Evolutionary conservation across 2,113 vertebrate genomes (phyloP), one percentile per base, ranked within the genome.

Genomic region (Phrynocephalus versicolor): DNA sequence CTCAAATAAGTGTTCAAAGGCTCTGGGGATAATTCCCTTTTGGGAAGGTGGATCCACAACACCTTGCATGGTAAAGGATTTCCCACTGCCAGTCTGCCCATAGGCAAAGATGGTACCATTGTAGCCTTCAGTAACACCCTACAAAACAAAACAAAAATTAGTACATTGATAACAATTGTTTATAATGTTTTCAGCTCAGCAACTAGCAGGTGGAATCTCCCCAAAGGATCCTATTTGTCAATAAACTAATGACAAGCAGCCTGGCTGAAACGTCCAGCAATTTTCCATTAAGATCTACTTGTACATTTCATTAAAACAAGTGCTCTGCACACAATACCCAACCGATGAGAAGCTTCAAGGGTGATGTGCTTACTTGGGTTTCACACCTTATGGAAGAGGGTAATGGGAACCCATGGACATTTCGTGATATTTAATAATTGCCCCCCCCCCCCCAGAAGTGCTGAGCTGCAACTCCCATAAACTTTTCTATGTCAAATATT

Each of bases 41-140:
- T 97, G 97, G 2, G 93, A 67, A 8, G 96, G 81, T 0, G 97
- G 97, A 39, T 97, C 94, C 0, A 82, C 14, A 39, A 96, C 92
- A 10, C 98, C 98, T 93, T 98, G 97, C 98, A 98, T 98, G 90
- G 97, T 98, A 91, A 98, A 98, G 3, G 98, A 98, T 79, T 99
- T 98, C 18, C 98, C 97, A 0, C 98, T 98, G 92, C 98, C 98
- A 1, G 97, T 98, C 94, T 99, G 98, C 81, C 98, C 96, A 0
- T 97, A 98, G 35, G 97, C 98, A 94, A 98, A 98, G 85, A 98
- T 97, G n/a, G 97, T 98, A 60, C 97, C 97, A 0, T 98, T 99
- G 95, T 97, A 98, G 84, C 98, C 98, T 82, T 98, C 97, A 0
- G 97, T 98, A 92, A 98, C 97, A 0, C 98, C 97, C 98, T 99